Conservation (phyloP, 2,888 invertebrate genomes). For the Patella caerulea region DNA sequence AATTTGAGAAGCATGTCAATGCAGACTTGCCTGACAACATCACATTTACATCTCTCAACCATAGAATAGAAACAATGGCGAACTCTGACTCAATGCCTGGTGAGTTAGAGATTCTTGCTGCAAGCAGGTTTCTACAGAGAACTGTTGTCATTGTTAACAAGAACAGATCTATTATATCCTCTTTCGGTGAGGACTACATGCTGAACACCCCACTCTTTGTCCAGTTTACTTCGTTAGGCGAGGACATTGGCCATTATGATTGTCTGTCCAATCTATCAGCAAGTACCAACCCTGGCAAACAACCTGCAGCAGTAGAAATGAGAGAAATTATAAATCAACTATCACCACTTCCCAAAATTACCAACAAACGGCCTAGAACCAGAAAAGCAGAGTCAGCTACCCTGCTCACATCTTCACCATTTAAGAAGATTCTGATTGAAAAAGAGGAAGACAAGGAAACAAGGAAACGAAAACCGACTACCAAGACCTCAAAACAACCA, state of each 20-base stretch:
- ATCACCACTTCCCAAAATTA: too few species aligned
- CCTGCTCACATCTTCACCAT: constrained; percentile 5
- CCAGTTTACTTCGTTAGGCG: not conserved
- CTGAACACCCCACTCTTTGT: too few species aligned
- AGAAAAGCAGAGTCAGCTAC: too few species aligned
- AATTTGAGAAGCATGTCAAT: too few species aligned
- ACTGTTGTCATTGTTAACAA: not conserved
- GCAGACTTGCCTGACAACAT: too few species aligned
- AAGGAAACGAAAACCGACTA: not conserved
- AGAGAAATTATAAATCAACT: too few species aligned
- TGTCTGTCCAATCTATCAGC: too few species aligned
- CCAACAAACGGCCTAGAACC: too few species aligned
- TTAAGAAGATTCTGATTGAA: not conserved
- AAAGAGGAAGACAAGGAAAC: not conserved
- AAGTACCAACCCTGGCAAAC: too few species aligned
- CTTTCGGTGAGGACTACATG: not conserved
- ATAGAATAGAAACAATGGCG: not conserved
- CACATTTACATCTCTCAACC: too few species aligned
- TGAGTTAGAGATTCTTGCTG: not conserved
- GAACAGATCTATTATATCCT: not conserved
- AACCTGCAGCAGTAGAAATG: too few species aligned
- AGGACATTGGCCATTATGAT: not conserved
- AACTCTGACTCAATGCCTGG: not conserved
- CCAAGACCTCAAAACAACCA: not conserved
- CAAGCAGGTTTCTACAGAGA: not conserved